Conservation (phyloP, 2,888 invertebrate genomes). For the Ommatoiulus sabulosus region DNA sequence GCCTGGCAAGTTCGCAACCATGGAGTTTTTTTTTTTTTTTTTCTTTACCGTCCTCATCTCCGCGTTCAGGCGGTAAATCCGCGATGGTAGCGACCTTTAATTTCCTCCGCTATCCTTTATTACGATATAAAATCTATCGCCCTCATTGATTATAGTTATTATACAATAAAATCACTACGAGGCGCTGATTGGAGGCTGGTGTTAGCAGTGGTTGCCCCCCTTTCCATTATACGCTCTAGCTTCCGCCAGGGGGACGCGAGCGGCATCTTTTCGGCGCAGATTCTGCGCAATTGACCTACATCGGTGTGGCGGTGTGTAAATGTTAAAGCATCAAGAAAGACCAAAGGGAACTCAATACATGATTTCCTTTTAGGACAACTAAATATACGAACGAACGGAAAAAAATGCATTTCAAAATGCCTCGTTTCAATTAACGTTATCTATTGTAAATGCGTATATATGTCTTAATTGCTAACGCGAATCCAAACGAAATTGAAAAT, state of each 20-base stretch:
- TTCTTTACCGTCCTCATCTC: not conserved
- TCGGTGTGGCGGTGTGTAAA: constrained; percentile 18
- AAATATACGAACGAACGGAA: not conserved
- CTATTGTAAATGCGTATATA: too few species aligned
- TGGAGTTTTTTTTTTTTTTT: not conserved
- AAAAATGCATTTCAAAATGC: not conserved
- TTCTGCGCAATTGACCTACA: constrained; percentile 50
- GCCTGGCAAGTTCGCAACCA: not conserved
- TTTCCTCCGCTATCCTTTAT: constrained; percentile 35
- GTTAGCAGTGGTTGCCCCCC: not conserved
- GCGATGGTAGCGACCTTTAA: constrained; percentile 28
- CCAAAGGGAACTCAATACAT: constrained; percentile 16
- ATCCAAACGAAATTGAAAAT: too few species aligned
- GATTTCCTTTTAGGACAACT: not conserved
- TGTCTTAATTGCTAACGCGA: too few species aligned
- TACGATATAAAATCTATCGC: not conserved
- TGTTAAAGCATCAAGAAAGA: constrained; percentile 53
- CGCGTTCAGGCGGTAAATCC: constrained; percentile 14
- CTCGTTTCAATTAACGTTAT: not conserved
- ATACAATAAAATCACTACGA: constrained; percentile 27
- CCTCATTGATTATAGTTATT: constrained; percentile 31
- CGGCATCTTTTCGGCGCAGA: not conserved
- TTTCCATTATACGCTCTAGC: not conserved
- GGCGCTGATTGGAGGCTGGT: constrained; percentile 25
- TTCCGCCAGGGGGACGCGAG: not conserved